Conservation (phyloP, 2,113 vertebrate genomes). For the Stigmatopora nigra region DNA sequence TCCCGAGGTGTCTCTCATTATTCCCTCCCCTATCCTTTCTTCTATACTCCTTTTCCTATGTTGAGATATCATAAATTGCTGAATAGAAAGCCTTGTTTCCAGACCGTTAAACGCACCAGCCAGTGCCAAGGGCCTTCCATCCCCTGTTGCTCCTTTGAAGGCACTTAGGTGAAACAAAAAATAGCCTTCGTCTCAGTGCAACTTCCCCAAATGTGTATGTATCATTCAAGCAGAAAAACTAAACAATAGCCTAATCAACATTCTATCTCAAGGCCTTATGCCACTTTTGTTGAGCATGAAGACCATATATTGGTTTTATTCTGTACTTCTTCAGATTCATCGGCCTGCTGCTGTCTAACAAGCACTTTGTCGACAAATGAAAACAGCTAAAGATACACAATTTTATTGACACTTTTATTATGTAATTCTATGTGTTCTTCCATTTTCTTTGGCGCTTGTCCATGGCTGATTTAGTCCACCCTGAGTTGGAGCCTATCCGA, state of each 20-base stretch:
- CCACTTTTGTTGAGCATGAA: neutral
- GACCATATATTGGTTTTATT: conserved; percentile 1
- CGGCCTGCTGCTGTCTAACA: neutral
- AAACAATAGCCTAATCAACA: neutral
- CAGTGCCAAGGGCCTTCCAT: conserved; percentile 59
- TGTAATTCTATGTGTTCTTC: neutral
- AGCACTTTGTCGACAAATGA: neutral
- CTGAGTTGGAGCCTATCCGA: too few species aligned
- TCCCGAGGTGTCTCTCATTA: conserved; percentile 53
- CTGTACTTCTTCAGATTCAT: neutral
- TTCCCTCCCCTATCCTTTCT: conserved; percentile 33
- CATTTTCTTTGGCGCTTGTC: neutral
- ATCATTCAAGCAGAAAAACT: conserved; percentile 50
- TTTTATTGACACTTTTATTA: neutral
- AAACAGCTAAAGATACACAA: neutral
- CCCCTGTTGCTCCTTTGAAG: conserved; percentile 50
- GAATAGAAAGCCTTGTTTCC: conserved; percentile 70
- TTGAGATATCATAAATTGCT: conserved; percentile 65
- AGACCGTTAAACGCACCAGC: conserved; percentile 63
- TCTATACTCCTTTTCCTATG: conserved; percentile 34
- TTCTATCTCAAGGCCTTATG: conserved; percentile 48
- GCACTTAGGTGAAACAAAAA: conserved; percentile 58
- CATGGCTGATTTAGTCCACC: neutral
- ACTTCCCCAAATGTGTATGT: conserved; percentile 46
- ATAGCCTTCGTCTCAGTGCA: conserved; percentile 33